A percentile compares a stretch with the other conserved stretches of the same genome.
These are phyloP conservation scores for Athalia circularis DNA, from an alignment of 2,888 invertebrate species.

Conservation along the genomic window DNA sequence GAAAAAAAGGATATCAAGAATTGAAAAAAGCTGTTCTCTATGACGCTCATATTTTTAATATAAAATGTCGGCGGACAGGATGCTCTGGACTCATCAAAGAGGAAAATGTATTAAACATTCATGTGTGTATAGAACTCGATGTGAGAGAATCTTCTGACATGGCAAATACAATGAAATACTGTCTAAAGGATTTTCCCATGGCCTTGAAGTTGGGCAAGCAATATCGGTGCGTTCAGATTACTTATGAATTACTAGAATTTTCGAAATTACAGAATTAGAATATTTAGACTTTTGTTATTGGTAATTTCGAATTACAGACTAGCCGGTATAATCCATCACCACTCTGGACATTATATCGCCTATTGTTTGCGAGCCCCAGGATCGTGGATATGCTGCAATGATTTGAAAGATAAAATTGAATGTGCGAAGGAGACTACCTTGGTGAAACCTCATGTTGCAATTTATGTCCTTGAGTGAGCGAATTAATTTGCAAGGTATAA, in stretches of 20 bases:
- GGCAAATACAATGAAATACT: slow-evolving; percentile 5
- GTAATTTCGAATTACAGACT: slow-evolving; percentile 26
- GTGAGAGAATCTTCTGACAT: slow-evolving; percentile 19
- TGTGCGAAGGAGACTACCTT: not conserved
- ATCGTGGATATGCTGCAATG: slow-evolving; percentile 21
- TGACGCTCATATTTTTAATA: not conserved
- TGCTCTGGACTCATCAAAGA: slow-evolving; percentile 17
- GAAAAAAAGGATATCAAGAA: slow-evolving; percentile 5
- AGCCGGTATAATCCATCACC: slow-evolving; percentile 8
- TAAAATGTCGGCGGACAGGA: slow-evolving; percentile 4
- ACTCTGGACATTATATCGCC: slow-evolving; percentile 12
- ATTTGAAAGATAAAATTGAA: slow-evolving; percentile 15
- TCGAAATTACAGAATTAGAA: slow-evolving; percentile 1
- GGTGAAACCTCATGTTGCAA: slow-evolving; percentile 12
- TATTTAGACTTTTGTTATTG: not conserved
- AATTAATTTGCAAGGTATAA: slow-evolving; percentile 11
- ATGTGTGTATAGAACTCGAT: slow-evolving; percentile 33
- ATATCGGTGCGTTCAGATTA: slow-evolving; percentile 20
- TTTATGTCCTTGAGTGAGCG: slow-evolving; percentile 20
- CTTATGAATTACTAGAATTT: slow-evolving; percentile 12
- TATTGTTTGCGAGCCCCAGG: slow-evolving; percentile 27
- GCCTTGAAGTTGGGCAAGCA: not conserved
- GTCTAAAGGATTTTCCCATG: slow-evolving; percentile 26
- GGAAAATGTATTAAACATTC: slow-evolving; percentile 7
- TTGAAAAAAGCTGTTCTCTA: slow-evolving; percentile 25